Conservation (phyloP, 1,140 invertebrate species). For the Trichonephila clavipes region DNA sequence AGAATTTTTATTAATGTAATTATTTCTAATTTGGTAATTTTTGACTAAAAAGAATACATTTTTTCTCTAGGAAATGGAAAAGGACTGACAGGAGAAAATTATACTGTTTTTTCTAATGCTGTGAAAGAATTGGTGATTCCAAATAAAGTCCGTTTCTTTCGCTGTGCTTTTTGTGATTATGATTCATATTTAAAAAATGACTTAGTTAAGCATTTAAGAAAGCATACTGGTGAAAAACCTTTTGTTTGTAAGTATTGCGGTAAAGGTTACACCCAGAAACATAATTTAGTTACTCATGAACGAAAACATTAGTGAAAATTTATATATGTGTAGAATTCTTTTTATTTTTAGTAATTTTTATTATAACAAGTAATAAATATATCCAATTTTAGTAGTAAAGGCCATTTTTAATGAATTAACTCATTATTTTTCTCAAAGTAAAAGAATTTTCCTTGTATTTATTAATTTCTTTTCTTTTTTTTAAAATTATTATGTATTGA, state of each 20-base stretch:
- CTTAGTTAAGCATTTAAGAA: slow-evolving; percentile 80
- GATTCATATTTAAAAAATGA: slow-evolving; percentile 79
- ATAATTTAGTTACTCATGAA: slow-evolving; percentile 14
- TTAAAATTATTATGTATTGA: too few relatives aligned
- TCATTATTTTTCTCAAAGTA: too few relatives aligned
- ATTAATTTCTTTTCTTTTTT: not conserved
- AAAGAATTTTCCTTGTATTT: not conserved
- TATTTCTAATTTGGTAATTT: too few relatives aligned
- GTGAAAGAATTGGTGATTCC: not conserved
- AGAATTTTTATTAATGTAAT: too few relatives aligned
- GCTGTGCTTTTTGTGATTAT: slow-evolving; percentile 22
- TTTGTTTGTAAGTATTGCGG: slow-evolving; percentile 81
- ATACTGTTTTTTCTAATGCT: not conserved
- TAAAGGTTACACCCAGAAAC: slow-evolving; percentile 78
- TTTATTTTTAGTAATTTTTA: not conserved
- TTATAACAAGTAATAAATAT: too few relatives aligned
- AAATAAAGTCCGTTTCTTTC: not conserved
- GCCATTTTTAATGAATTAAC: too few relatives aligned
- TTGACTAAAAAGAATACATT: too few relatives aligned
- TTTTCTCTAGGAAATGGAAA: too few relatives aligned
- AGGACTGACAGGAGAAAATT: not conserved
- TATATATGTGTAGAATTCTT: not conserved
- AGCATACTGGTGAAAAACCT: slow-evolving; percentile 81
- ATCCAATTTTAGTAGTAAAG: too few relatives aligned
- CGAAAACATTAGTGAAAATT: not conserved